Evolutionary conservation across 2,888 invertebrate species (phyloP).

Genomic region (Agrochola circellaris): DNA sequence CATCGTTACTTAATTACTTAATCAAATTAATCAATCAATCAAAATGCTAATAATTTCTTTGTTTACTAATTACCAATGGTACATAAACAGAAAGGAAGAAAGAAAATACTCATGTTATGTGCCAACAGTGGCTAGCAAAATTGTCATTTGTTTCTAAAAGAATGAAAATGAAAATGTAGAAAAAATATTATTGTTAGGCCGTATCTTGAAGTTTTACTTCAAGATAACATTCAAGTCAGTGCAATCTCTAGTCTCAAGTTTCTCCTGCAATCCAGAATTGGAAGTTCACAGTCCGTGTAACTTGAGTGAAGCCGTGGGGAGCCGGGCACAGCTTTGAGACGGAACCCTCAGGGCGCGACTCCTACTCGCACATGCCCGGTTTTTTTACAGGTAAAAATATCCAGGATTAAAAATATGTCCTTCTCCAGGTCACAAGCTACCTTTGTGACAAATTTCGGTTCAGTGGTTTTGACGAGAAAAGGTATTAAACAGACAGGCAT

Average conservation of each 20-base stretch:
- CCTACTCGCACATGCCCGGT: neutral
- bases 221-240: neutral
- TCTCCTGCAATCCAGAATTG: neutral
- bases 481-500: neutral
- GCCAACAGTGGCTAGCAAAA: neutral
- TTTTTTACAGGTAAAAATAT: neutral
- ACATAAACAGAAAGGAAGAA: too few relatives aligned
- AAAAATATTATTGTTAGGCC: neutral
- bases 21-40: conserved; percentile 7
- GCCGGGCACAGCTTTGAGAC: neutral
- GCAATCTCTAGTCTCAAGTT: neutral
- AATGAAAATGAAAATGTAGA: neutral
- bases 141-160: too few relatives aligned
- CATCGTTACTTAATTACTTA: neutral
- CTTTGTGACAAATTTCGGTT: neutral
- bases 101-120: neutral
- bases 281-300: neutral
- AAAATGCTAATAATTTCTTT: neutral
- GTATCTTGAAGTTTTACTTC: neutral
- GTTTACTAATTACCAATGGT: neutral
- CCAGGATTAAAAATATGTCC: neutral
- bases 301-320: neutral
- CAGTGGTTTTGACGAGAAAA: too few relatives aligned
- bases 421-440: neutral
- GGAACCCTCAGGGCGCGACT: neutral